A percentile compares a stretch with the other conserved stretches of the same genome.
These are phyloP conservation scores for Echinops telfairi DNA, from an alignment of 2,113 vertebrate genomes.

Conservation along the genomic window DNA sequence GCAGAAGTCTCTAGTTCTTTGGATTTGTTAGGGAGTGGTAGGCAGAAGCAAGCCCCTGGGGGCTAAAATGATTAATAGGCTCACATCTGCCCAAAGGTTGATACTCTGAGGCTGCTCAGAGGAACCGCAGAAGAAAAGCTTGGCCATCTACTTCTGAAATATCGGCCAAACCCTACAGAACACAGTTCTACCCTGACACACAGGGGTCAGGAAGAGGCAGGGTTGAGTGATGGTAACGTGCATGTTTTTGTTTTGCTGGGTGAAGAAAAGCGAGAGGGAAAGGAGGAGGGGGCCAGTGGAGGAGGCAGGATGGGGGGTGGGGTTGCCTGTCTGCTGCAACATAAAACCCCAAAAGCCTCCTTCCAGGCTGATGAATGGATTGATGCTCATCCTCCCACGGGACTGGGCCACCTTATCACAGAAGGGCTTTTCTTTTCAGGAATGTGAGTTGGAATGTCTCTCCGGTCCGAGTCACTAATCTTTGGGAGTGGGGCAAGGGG, in stretches of 20 bases:
- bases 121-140: background rate
- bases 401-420: slow-evolving; percentile 54
- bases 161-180: background rate
- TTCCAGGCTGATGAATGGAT: slow-evolving; percentile 42
- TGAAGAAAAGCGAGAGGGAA: background rate
- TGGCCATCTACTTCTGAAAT: background rate
- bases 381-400: slow-evolving; percentile 41
- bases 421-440: slow-evolving; percentile 73
- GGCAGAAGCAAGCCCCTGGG: background rate
- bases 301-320: background rate
- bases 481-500: slow-evolving; percentile 38
- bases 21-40: background rate
- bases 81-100: background rate
- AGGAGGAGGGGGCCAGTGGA: background rate
- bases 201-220: background rate
- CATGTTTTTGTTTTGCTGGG: background rate
- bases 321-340: slow-evolving; percentile 56
- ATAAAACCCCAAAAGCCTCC: slow-evolving; percentile 65
- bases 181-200: background rate
- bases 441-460: slow-evolving; percentile 57
- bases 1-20: background rate
- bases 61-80: background rate
- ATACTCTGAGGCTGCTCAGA: background rate
- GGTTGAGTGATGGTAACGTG: background rate
- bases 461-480: slow-evolving; percentile 56